Evolutionary conservation across 2,888 invertebrate species (phyloP), one percentile per base, ranked within the genome.

Genomic region (Pandemis corylana): DNA sequence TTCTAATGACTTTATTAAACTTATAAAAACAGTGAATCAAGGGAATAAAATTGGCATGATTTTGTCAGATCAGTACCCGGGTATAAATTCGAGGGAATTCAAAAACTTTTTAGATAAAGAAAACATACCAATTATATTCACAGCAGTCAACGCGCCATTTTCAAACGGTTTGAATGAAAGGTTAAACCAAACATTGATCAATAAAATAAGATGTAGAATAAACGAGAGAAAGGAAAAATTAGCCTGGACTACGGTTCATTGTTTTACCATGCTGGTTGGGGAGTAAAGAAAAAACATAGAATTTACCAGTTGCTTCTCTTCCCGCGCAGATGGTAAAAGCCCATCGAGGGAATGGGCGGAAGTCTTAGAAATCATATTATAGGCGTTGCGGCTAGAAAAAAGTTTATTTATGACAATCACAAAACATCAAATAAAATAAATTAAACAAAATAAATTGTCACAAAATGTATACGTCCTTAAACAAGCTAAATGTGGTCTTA

Each of bases 191-290:
- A 80, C 82, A 7, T 36, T 82, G 49, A 77, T 82, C 1, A 84
- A 85, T 74, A 83, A 83, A 76, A 83, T 82, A 0, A 77, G 82
- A 72, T 83, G 82, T 67, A 80, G 75, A 71, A 79, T 83, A 65
- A 83, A 84, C 71, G 81, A 83, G 77, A 68, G 77, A 0, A 75
- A 76, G n/a, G 82, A 75, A 10, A 71, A 81, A 76, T 76, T 6
- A 51, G 79, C 83, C 20, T 84, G 82, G 83, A 81, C 83, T 59
- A 84, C 83, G 10, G 80, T 85, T 70, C n/a, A n/a, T n/a, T n/a
- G n/a, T n/a, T n/a, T n/a, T n/a, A n/a, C 20, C 20, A 20, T 20
- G 20, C 20, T 20, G 20, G 20, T 20, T 1, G 0, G 20, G 20
- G 20, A 20, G 20, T 20, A 0, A 20, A 20, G 20, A 20, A 20